Base-by-base conservation (phyloP, 1,140 invertebrate species). In the Centruroides vittatus region DNA sequence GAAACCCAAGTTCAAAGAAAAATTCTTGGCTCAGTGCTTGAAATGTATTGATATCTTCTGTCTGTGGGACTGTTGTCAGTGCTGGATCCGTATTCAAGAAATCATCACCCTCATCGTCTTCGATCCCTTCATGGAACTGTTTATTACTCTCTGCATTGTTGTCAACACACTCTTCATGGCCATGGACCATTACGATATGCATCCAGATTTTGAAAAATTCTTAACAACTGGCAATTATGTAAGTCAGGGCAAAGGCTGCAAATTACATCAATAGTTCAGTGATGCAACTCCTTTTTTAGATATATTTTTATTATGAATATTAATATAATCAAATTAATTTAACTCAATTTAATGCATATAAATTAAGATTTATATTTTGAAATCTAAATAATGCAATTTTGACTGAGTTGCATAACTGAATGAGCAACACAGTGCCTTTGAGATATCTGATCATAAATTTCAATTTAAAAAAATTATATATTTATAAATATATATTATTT, bases 151-250 rank as follows among this genome's bases (percentile, higher is more conserved):
- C 50, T 98, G 93, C 76, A 98, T 98, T 76, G 88, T 97, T 57
- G 88, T 96, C 65, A 98, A 98, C 73, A 98, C 95, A 1, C 78
- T 94, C 60, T 98, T 98, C 78, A 98, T 98, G 94, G 93, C 93
- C 10, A 78, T 96, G 73, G 94, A 98, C 77, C 91, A 96, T 72
- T 86, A 96, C 75, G 85, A 90, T 62, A 96, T 95, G 90, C 83
- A 92, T 72, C 82, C 81, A 70, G 83, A 87, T 70, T 84, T 93
- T 81, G 86, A 89, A 57, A 81, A 76, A 59, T 81, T 88, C n/a
- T 80, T 94, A 52, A 87, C 89, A 74, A 86, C 82, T 69, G 92
- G 90, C 70, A 98, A 98, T 73, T 93, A 93, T 78, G 93, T 97
- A 78, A 87, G 89, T 66, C 8, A 53, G 41, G 8, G 41, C 41